Base-by-base conservation (phyloP, 2,113 vertebrate species). In the Lagopus muta region DNA sequence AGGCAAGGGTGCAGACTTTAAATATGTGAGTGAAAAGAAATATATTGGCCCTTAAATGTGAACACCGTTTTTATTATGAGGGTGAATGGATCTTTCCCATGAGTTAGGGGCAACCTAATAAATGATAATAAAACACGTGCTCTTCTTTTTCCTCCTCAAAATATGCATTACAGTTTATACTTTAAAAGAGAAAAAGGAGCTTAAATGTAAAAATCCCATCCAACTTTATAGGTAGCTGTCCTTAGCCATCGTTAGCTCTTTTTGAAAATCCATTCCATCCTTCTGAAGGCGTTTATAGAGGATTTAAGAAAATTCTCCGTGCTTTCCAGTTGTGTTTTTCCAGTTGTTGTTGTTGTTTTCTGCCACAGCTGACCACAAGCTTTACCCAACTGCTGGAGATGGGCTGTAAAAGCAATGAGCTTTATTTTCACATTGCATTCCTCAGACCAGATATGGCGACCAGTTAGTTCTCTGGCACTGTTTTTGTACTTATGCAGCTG, bases 31-130 rank as follows among this genome's bases (percentile, higher is more conserved):
- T 45, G 88, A 86, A 92, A 61, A 73, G 48, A 90, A 95, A 93
- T 86, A 66, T 70, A 91, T 88, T 2, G 7, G 54, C 86, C 47
- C 45, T 91, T 90, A 84, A 69, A 94, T 90, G 58, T 92, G 92
- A 93, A 55, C 70, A 62, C 34, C 34, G 66, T 73, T 83, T 93
- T 90, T 95, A 81, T 93, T 92, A 94, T 79, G 90, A 83, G 55
- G 65, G 43, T 69, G 80, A 94, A 65, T 66, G 36, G 73, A 91
- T 95, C 65, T 13, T 66, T 94, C 82, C 89, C 57, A 11, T 88
- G 82, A 76, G 73, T 62, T 78, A 90, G 62, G 78, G 77, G 88
- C 77, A 95, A 83, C 54, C 81, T 92, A 88, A 94, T 88, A 89
- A 95, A 66, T 42, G 65, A 88, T 92, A 95, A 91, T 90, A 86